phyloP scores from a whole-genome alignment of 2,888 invertebrate species.

The Anticlea derivata region DNA sequence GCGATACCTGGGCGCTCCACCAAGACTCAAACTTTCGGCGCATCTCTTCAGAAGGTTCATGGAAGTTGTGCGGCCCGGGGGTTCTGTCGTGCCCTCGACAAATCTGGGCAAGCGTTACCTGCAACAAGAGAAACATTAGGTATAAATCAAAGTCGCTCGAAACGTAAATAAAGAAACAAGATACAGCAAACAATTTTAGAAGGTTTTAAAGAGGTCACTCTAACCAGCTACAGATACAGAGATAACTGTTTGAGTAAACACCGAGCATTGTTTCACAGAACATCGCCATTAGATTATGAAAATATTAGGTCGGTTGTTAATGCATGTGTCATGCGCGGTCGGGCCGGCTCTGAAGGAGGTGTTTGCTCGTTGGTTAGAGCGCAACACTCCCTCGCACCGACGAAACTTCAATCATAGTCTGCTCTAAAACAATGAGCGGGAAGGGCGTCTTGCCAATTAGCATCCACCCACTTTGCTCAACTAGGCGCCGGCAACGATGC shows the following conservation, averaged over 20 bases:
- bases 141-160: constrained; percentile 45
- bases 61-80: constrained; percentile 85
- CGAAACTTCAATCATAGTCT: constrained; percentile 81
- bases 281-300: constrained; percentile 84
- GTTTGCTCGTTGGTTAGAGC: constrained; percentile 77
- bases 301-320: constrained; percentile 82
- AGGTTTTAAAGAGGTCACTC: constrained; percentile 80
- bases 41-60: constrained; percentile 92
- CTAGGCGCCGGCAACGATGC: constrained; percentile 60
- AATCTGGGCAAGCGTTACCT: constrained; percentile 92
- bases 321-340: constrained; percentile 81
- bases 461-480: constrained; percentile 75
- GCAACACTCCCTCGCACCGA: constrained; percentile 67
- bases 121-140: constrained; percentile 61
- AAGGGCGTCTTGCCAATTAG: constrained; percentile 80
- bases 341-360: constrained; percentile 63
- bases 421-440: constrained; percentile 83
- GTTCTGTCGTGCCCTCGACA: constrained; percentile 90
- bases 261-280: constrained; percentile 80
- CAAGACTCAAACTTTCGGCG: constrained; percentile 95
- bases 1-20: constrained; percentile 91
- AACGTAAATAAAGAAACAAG: constrained; percentile 57
- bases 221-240: constrained; percentile 78
- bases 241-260: constrained; percentile 79
- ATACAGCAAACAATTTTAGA: constrained; percentile 75